These are phyloP conservation scores for Acomys russatus DNA, from an alignment of 2,797 vertebrate species.

Conservation along the genomic window DNA sequence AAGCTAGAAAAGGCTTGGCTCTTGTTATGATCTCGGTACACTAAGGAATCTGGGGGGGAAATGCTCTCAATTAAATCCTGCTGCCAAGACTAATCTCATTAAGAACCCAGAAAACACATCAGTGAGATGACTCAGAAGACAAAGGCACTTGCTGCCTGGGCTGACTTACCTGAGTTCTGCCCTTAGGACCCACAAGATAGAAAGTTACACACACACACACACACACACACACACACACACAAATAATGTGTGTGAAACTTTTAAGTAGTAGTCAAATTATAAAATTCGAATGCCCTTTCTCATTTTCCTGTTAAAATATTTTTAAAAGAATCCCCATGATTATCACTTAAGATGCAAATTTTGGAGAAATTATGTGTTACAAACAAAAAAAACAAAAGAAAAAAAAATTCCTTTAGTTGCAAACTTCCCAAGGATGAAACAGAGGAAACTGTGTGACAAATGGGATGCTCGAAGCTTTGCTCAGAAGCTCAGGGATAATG, in stretches of 20 bases:
- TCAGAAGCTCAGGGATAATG: not conserved
- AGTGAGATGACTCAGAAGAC: not conserved
- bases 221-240: not conserved
- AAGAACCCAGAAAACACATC: not conserved
- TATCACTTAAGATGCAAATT: not conserved
- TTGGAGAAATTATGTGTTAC: not conserved
- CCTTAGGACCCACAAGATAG: not conserved
- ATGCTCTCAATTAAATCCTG: not conserved
- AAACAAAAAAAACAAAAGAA: constrained; percentile 37
- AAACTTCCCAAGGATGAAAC: not conserved
- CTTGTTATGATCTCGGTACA: not conserved
- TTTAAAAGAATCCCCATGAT: not conserved
- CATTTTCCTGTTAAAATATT: constrained; percentile 7
- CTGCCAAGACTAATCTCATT: not conserved
- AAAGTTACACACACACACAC: not conserved
- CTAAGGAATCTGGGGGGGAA: not conserved
- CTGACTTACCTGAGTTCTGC: not conserved
- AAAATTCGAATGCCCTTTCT: not conserved
- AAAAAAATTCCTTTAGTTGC: not conserved
- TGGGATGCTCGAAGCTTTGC: not conserved
- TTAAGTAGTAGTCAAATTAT: not conserved
- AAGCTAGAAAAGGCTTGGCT: not conserved
- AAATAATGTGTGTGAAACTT: not conserved
- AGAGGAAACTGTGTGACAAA: not conserved
- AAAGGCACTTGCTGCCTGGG: not conserved